phyloP scores from a whole-genome alignment of 2,797 vertebrate species.

The Diceros bicornis region DNA sequence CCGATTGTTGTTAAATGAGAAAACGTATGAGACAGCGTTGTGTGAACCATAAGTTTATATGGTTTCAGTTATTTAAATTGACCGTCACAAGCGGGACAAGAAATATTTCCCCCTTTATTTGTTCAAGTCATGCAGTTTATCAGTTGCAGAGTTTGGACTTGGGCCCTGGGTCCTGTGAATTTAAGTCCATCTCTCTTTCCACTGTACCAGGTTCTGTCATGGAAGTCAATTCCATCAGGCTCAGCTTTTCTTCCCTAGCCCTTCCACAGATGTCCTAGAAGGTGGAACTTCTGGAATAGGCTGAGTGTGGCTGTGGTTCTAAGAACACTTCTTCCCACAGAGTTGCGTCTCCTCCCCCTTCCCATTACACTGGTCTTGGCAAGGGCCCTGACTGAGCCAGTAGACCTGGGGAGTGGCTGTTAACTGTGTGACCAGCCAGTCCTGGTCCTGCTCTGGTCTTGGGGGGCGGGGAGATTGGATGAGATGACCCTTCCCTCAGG shows the following conservation, averaged over 20 bases:
- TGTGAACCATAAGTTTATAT: too few relatives aligned
- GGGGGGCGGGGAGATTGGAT: too few relatives aligned
- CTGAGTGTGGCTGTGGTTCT: fast-evolving
- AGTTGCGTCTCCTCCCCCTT: background rate
- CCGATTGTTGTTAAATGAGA: background rate
- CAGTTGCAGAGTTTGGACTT: too few relatives aligned
- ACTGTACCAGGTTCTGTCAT: fast-evolving
- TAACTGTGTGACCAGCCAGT: background rate
- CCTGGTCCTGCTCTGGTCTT: background rate
- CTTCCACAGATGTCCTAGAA: background rate
- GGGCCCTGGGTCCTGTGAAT: background rate
- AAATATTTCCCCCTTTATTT: fast-evolving
- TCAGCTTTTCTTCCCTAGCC: background rate
- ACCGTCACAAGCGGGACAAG: fast-evolving
- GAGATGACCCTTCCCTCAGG: background rate
- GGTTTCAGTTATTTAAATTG: background rate
- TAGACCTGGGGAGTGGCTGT: background rate
- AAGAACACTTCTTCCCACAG: background rate
- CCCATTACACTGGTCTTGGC: background rate
- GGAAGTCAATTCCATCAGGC: too few relatives aligned
- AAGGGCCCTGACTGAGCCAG: background rate
- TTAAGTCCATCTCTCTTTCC: too few relatives aligned
- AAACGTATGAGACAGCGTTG: fast-evolving
- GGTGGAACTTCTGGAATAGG: too few relatives aligned
- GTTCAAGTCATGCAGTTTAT: fast-evolving